Evolutionary conservation across 2,113 vertebrate genomes (phyloP).

Genomic region (Geococcyx californianus): DNA sequence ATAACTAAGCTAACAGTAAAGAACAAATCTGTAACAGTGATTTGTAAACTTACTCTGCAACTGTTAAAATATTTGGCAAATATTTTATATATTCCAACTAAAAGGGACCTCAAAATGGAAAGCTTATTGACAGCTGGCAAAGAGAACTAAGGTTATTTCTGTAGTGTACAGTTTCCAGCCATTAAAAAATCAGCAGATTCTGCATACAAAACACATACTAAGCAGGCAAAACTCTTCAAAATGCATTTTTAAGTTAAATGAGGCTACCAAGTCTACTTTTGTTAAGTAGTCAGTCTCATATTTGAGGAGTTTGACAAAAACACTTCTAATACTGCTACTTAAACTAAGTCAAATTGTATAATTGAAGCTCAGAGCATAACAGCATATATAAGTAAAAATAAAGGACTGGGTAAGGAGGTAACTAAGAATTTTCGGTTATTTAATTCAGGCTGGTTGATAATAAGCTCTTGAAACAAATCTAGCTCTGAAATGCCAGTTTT

Average conservation of each 20-base stretch:
- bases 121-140: not conserved
- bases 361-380: not conserved
- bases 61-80: not conserved
- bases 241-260: not conserved
- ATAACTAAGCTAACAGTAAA: not conserved
- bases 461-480: not conserved
- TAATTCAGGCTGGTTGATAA: not conserved
- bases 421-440: not conserved
- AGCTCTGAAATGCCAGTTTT: not conserved
- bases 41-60: not conserved
- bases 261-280: not conserved
- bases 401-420: not conserved
- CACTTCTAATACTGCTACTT: not conserved
- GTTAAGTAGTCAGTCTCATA: not conserved
- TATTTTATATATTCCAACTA: not conserved
- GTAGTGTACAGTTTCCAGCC: not conserved
- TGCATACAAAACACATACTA: not conserved
- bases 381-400: not conserved
- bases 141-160: not conserved
- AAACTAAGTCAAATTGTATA: not conserved
- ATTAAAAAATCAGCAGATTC: not conserved
- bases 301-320: not conserved
- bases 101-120: not conserved
- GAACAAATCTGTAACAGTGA: not conserved
- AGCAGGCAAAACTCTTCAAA: not conserved